A percentile compares a stretch with the other conserved stretches of the same genome.
Evolutionary conservation across 2,113 vertebrate species (phyloP).

Genomic region (Reinhardtius hippoglossoides): DNA sequence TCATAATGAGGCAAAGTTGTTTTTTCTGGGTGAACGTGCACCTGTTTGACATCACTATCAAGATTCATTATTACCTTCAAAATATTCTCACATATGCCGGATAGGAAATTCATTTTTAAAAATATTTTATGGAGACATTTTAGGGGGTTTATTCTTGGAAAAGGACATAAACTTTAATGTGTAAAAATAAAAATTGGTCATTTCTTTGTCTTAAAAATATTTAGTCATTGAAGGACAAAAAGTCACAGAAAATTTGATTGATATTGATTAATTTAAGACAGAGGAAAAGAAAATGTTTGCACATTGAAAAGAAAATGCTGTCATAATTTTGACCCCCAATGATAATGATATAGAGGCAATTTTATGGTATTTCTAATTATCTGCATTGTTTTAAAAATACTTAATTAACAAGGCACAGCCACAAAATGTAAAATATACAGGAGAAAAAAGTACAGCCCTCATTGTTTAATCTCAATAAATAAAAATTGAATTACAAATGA

Average conservation of each 20-base stretch:
- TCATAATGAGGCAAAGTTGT: conserved; percentile 57
- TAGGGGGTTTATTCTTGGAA: neutral
- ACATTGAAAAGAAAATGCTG: conserved; percentile 5
- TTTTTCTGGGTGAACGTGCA: conserved; percentile 59
- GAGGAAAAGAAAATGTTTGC: neutral
- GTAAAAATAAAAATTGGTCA: neutral
- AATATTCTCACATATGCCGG: no score
- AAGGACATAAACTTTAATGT: no score
- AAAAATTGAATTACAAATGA: neutral
- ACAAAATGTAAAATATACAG: neutral
- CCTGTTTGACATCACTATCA: conserved; percentile 55
- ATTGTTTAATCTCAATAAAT: conserved; percentile 16
- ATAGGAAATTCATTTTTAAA: neutral
- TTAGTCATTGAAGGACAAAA: neutral
- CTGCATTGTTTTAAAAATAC: neutral
- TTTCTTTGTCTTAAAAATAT: no score
- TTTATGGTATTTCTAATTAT: neutral
- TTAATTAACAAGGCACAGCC: conserved; percentile 6
- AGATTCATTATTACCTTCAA: conserved; percentile 6
- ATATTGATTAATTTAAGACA: conserved; percentile 4
- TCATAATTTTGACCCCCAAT: conserved; percentile 1
- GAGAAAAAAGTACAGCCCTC: neutral
- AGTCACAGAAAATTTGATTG: conserved; percentile 15
- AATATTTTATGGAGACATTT: neutral
- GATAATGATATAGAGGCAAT: neutral